Base-by-base conservation (phyloP, 2,113 vertebrate species). In the Coracopsis vasa region DNA sequence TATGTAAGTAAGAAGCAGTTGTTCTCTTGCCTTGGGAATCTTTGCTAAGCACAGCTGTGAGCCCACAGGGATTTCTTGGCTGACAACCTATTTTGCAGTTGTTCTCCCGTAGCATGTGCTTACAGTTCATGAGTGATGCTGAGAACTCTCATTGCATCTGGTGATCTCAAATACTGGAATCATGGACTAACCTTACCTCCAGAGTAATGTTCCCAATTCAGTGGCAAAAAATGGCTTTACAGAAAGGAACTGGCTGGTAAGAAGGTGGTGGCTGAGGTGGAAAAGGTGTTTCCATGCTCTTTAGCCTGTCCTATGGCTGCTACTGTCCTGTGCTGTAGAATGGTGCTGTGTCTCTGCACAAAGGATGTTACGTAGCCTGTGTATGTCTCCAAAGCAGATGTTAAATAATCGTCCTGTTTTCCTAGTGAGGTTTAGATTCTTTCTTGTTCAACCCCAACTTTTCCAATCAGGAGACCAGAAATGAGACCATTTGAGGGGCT, bases 381-480 rank as follows among this genome's bases (percentile, higher is more conserved):
- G 39, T 15, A 13, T 10, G 17, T 15, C 16, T 60, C 24, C 39
- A 58, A 50, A 58, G 23, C 31, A 11, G 16, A 5, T 33, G 33
- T 58, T 35, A 35, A 58, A 58, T 21, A 24, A 23, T n/a, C 35
- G 6, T 24, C 33, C 33, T 58, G 56, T 6, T 18, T 75, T 66
- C 28, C 33, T 23, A 5, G 19, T n/a, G 29, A 47, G 41, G 6
- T 64, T 41, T 24, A 42, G 37, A 14, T 69, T 44, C 35, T 69
- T 28, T 25, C 1, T 3, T 45, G 13, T 16, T 48, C 7, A 56
- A 37, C 13, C 42, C 8, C 9, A 21, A 0, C 2, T 75, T 16
- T 69, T 60, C 23, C 18, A 35, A 8, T 5, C 20, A 35, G 65
- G 11, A 50, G 14, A n/a, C 39, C 15, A 58, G 47, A 80, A 62